These are phyloP conservation scores for Delichon dasypus DNA, from an alignment of 2,797 vertebrate species.

Conservation along the genomic window DNA sequence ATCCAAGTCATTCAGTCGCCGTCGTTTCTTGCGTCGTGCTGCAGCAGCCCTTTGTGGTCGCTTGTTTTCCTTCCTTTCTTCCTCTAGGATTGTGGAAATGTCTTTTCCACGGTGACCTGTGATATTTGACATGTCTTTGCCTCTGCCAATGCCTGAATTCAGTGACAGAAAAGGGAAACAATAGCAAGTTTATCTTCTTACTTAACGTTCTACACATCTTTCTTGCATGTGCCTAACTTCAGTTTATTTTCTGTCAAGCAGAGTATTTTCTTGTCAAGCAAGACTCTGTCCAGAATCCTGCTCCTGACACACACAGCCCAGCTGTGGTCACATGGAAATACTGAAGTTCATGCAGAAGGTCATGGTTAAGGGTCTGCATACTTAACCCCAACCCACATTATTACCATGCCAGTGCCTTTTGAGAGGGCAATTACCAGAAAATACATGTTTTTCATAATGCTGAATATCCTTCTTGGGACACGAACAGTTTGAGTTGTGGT, in stretches of 20 bases:
- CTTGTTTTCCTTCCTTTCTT: conserved; percentile 86
- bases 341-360: not conserved
- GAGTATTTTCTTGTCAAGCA: not conserved
- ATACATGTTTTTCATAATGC: not conserved
- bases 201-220: not conserved
- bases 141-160: conserved; percentile 77
- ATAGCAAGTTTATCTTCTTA: not conserved
- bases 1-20: conserved; percentile 94
- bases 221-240: not conserved
- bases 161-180: not conserved
- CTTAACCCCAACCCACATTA: not conserved
- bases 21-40: conserved; percentile 84
- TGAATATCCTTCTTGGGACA: not conserved
- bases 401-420: not conserved
- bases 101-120: conserved; percentile 93
- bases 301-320: not conserved
- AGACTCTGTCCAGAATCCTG: not conserved
- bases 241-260: not conserved
- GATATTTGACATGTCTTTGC: conserved; percentile 84
- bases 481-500: not conserved
- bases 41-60: conserved; percentile 79
- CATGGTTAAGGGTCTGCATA: not conserved
- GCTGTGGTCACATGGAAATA: not conserved
- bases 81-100: conserved; percentile 91
- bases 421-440: not conserved